Evolutionary conservation across 35 echinoderm and acorn worm genomes (phyloP).

Genomic region (Anneissia japonica): DNA sequence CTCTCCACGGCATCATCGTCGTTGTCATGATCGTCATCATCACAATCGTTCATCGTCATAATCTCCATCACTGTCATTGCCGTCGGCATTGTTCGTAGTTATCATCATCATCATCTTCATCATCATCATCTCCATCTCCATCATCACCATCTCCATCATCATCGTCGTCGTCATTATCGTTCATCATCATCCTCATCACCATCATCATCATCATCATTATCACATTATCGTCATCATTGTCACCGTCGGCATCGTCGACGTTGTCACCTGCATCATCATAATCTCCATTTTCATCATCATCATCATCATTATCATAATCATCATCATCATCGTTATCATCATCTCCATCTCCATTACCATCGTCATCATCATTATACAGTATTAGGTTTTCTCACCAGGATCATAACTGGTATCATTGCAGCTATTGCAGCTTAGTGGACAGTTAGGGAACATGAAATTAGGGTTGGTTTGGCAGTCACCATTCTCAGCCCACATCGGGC

Average conservation of each 20-base stretch:
- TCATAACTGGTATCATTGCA: slow-evolving; percentile 20
- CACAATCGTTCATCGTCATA: too few relatives aligned
- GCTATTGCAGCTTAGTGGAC: slow-evolving; percentile 52
- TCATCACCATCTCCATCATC: background rate
- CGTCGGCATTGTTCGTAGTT: too few relatives aligned
- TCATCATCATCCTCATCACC: background rate
- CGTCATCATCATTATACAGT: background rate
- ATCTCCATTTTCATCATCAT: background rate
- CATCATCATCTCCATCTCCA: background rate
- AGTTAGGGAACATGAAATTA: slow-evolving; percentile 81
- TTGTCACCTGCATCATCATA: background rate
- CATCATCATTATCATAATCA: background rate
- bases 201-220: background rate
- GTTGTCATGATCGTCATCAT: too few relatives aligned
- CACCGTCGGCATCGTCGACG: background rate
- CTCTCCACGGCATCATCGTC: too few relatives aligned
- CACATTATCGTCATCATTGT: background rate
- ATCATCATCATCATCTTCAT: too few relatives aligned
- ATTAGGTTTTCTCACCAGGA: background rate
- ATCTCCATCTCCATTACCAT: background rate
- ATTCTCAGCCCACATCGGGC: slow-evolving; percentile 45
- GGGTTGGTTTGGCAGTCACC: slow-evolving; percentile 80
- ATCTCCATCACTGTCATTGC: too few relatives aligned
- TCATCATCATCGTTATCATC: background rate
- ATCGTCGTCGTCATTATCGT: background rate